Base-by-base conservation (phyloP, 2,888 invertebrate genomes). In the Lypha dubia region DNA sequence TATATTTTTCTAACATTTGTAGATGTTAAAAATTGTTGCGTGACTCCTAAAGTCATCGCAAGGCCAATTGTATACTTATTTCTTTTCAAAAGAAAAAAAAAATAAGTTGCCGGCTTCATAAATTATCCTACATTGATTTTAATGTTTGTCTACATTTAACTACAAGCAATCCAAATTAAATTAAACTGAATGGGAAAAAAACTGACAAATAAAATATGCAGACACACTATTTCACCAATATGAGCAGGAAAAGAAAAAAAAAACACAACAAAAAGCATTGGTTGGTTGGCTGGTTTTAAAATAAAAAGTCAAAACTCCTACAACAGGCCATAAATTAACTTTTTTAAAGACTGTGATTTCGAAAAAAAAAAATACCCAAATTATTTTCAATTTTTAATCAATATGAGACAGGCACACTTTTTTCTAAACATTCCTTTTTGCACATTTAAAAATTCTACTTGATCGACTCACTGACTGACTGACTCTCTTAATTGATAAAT, bases 281-380 rank as follows among this genome's bases (percentile, higher is more conserved):
- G 28, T 53, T 62, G 58, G 56, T 53, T 65, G n/a, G n/a, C n/a
- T n/a, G n/a, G n/a, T 65, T 41, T 28, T 5, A n/a, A n/a, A 56
- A 68, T 15, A 73, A 63, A 80, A 67, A 53, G 32, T 68, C 46
- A 56, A 28, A 79, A 81, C 84, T 81, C 84, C 84, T 81, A 84
- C 84, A 79, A 81, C 81, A 79, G 79, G 84, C 58, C 62, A 75
- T 79, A 84, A 81, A 79, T 84, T 77, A n/a, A 79, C 58, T 46
- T 32, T 32, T 35, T 74, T 24, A 71, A 75, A 76, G 15, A 56
- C 77, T 70, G 80, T 84, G 63, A 67, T 84, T 84, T 73, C 22
- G 32, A 38, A 41, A 41, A 44, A 38, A 56, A 38, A 41, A 41
- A 44, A 38, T 49, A 58, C 32, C 13, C 44, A 63, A 77, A 83